Base-by-base conservation (phyloP, 2,113 vertebrate species). In the Sinocyclocheilus maitianheensis region DNA sequence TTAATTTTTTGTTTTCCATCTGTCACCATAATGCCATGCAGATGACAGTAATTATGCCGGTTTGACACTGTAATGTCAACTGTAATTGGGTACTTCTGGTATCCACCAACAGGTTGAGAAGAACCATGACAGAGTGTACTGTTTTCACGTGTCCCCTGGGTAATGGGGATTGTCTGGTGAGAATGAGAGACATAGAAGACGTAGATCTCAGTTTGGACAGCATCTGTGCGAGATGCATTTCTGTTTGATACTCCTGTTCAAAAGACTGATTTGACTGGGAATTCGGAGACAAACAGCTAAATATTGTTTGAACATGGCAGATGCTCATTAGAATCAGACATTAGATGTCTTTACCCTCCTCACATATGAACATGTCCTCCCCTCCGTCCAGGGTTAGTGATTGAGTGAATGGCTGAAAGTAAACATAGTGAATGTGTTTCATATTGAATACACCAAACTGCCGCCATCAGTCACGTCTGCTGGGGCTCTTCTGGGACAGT, bases 301-400 rank as follows among this genome's bases (percentile, higher is more conserved):
- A 62, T 86, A 62, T 89, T 24, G 67, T 84, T 76, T 85, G 74
- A 88, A 83, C 72, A 84, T 89, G 91, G 88, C 91, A 91, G 84
- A 88, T 85, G 90, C 87, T 87, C 90, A 91, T 91, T 90, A 83
- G 74, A 60, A 74, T 37, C 75, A 9, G 10, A 34, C 30, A 30
- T 82, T 4, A 55, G 63, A 3, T 86, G 80, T 88, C 80, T 81
- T 26, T 86, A 81, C 84, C 46, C 84, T 65, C 86, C 77, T 87
- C 85, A 79, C 77, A 82, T 22, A 22, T 69, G 24, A 81, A 30
- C n/a, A 18, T 1, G 37, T 81, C 37, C 87, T 91, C 90, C 83
- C 83, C 85, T 89, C 85, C 85, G 85, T 90, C 90, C 91, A 90
- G 88, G 90, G 89, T 86, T 89, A 86, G 86, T 85, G 90, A 87